Percentiles rank a stretch among this genome's conserved stretches.
Conservation (phyloP, 2,797 vertebrate genomes). For the Coreius guichenoti region DNA sequence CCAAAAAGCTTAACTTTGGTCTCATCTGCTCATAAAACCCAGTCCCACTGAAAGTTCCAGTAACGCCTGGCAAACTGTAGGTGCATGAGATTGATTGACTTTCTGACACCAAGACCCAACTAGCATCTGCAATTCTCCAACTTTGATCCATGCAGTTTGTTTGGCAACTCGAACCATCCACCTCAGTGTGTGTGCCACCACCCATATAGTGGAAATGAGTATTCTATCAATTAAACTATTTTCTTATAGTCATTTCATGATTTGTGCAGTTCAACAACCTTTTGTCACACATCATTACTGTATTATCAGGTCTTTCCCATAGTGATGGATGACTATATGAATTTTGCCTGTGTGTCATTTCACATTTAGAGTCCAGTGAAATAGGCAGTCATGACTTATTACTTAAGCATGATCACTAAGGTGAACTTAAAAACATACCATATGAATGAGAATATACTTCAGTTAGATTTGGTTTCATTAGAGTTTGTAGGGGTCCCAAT, state of each 20-base stretch:
- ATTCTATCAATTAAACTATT: not conserved
- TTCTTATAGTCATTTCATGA: not conserved
- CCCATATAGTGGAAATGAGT: not conserved
- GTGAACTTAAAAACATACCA: not conserved
- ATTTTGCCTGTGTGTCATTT: not conserved
- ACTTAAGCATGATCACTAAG: not conserved
- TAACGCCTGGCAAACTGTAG: not conserved
- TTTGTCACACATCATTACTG: not conserved
- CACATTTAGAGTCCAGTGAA: not conserved
- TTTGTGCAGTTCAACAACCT: not conserved
- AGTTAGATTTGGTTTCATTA: not conserved
- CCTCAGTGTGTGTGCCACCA: not conserved
- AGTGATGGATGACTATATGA: not conserved
- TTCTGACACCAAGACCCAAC: not conserved
- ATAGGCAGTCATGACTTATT: not conserved
- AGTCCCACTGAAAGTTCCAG: not conserved
- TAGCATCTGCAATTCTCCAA: not conserved
- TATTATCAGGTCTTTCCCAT: not conserved
- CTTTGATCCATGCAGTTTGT: not conserved
- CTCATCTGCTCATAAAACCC: not conserved
- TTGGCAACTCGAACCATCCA: not conserved
- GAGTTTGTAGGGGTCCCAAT: not conserved
- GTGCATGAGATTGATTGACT: not conserved
- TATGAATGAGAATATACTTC: not conserved
- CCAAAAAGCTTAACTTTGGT: not conserved